Conservation (phyloP, 2,888 invertebrate genomes). For the Druceiella hillmani region DNA sequence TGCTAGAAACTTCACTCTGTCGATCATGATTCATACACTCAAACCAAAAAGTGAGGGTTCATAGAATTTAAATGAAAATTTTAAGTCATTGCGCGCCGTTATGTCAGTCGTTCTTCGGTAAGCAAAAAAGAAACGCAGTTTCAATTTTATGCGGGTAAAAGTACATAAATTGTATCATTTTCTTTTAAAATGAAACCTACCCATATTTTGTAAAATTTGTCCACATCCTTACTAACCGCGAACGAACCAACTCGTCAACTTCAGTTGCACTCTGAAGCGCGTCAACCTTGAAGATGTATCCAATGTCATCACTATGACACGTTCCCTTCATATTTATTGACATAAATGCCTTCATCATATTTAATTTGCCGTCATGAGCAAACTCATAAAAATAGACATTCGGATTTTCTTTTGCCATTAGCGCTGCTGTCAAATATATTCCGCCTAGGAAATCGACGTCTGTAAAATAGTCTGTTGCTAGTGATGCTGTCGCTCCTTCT, state of each 20-base stretch:
- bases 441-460: constrained; percentile 47
- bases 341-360: constrained; percentile 43
- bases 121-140: neutral
- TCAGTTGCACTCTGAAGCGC: neutral
- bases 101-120: too few relatives aligned
- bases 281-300: constrained; percentile 11
- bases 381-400: constrained; percentile 55
- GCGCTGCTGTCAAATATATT: constrained; percentile 31
- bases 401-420: constrained; percentile 34
- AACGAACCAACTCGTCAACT: constrained; percentile 6
- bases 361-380: constrained; percentile 50
- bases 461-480: constrained; percentile 42
- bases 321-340: constrained; percentile 32
- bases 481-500: constrained; percentile 34
- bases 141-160: too few relatives aligned
- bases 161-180: neutral
- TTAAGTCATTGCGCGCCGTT: too few relatives aligned
- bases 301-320: constrained; percentile 12
- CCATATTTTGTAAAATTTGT: constrained; percentile 14
- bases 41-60: neutral
- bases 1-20: too few relatives aligned
- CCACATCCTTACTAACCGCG: constrained; percentile 12
- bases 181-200: constrained; percentile 6
- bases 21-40: too few relatives aligned
- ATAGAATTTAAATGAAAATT: too few relatives aligned